These are phyloP conservation scores for Drosophila orosa DNA, from an alignment of 1,140 invertebrate genomes.

Conservation along the genomic window DNA sequence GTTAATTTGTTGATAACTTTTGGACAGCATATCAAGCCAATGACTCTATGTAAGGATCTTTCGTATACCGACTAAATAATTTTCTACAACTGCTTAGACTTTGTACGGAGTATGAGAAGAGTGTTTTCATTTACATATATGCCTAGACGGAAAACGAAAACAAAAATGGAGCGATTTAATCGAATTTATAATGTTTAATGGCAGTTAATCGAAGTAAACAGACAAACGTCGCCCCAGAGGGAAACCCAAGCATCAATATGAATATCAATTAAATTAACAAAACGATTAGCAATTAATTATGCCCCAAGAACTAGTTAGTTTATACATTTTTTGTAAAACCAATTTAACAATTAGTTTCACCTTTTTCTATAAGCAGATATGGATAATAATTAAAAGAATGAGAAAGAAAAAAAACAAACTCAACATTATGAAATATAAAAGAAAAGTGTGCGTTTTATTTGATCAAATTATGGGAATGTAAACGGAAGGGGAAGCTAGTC, in stretches of 20 bases:
- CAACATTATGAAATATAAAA: constrained; percentile 72
- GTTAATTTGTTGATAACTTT: constrained; percentile 44
- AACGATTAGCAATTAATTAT: constrained; percentile 70
- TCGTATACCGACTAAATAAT: constrained; percentile 57
- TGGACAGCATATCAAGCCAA: constrained; percentile 68
- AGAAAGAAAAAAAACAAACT: constrained; percentile 27
- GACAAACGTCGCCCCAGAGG: constrained; percentile 14
- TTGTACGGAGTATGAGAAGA: constrained; percentile 11
- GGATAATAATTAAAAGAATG: constrained; percentile 68
- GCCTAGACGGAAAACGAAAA: constrained; percentile 41
- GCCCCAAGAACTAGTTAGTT: constrained; percentile 70
- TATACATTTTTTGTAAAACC: constrained; percentile 80
- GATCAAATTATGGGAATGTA: not conserved
- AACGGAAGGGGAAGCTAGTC: not conserved
- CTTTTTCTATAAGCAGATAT: constrained; percentile 77
- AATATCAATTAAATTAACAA: constrained; percentile 77
- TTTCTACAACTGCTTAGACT: constrained; percentile 53
- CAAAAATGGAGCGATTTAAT: constrained; percentile 72
- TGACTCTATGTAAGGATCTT: constrained; percentile 58
- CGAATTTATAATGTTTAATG: constrained; percentile 83
- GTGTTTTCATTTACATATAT: constrained; percentile 39
- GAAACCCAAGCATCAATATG: constrained; percentile 50
- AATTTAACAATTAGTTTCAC: constrained; percentile 71
- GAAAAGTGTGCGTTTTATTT: constrained; percentile 31
- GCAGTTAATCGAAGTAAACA: constrained; percentile 65